These are phyloP conservation scores for Lycaon pictus DNA, from an alignment of 2,113 vertebrate genomes.

Conservation along the genomic window DNA sequence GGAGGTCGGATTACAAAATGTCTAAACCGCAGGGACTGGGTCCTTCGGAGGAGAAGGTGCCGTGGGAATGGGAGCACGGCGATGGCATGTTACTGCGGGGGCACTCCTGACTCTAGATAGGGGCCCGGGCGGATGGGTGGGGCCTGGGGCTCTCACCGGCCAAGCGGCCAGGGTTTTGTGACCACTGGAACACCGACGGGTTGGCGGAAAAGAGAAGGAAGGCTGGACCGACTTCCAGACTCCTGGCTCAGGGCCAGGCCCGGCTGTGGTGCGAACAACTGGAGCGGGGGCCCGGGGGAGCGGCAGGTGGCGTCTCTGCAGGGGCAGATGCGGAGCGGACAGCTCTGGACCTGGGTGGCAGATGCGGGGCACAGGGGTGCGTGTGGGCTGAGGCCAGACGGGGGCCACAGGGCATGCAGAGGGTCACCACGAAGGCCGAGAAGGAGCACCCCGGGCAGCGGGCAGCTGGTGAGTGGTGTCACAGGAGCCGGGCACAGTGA, in stretches of 20 bases:
- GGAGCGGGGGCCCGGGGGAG: neutral
- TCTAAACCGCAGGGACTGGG: neutral
- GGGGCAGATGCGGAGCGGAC: neutral
- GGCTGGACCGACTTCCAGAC: neutral
- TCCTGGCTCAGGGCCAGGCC: neutral
- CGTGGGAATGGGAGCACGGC: neutral
- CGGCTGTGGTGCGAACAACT: neutral
- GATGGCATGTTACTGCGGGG: neutral
- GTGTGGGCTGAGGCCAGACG: neutral
- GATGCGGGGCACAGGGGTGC: too few species aligned
- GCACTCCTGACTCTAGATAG: neutral
- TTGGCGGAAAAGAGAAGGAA: neutral
- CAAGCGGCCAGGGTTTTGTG: neutral
- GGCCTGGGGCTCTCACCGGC: neutral
- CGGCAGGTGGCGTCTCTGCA: neutral
- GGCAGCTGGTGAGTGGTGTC: neutral
- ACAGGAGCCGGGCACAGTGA: neutral
- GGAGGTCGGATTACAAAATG: neutral
- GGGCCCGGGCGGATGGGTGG: neutral
- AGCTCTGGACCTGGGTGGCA: rapidly evolving
- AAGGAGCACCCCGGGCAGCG: neutral
- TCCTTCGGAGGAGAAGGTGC: neutral
- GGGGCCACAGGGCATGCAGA: neutral
- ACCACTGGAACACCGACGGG: neutral
- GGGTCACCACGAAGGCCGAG: neutral